phyloP scores from a whole-genome alignment of 2,113 vertebrate genomes.

The Pithys albifrons region DNA sequence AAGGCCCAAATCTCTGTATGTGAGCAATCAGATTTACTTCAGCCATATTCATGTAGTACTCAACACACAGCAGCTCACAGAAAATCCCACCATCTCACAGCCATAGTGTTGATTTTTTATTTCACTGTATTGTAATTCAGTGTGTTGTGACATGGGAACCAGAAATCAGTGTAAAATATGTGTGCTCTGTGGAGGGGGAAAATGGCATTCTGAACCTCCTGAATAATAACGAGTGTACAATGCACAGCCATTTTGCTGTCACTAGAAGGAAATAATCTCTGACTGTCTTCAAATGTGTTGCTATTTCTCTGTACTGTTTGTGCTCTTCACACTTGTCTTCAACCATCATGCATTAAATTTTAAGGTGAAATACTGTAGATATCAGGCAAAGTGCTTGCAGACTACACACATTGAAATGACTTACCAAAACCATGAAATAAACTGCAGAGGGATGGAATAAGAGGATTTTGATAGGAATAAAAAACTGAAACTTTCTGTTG shows the following conservation, averaged over 20 bases:
- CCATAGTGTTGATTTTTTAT: not conserved
- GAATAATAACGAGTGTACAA: not conserved
- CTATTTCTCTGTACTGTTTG: not conserved
- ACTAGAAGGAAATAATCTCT: conserved; percentile 21
- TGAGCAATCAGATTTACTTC: not conserved
- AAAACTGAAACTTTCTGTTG: not conserved
- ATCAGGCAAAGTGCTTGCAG: not conserved
- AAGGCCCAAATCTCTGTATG: not conserved
- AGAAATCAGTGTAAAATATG: not conserved
- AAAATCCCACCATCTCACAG: not conserved
- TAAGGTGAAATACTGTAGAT: not conserved
- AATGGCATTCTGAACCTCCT: not conserved
- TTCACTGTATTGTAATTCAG: not conserved
- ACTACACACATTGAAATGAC: not conserved
- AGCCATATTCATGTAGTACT: not conserved
- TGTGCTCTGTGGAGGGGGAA: not conserved
- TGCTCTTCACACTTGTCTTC: not conserved
- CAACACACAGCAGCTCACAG: not conserved
- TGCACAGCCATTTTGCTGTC: not conserved
- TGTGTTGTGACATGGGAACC: not conserved
- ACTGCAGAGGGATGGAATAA: not conserved
- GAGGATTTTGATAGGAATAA: not conserved
- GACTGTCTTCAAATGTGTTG: not conserved
- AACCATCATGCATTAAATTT: conserved; percentile 12
- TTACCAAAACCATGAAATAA: not conserved